Base-by-base conservation (phyloP, 2,113 vertebrate species). In the Camelus dromedarius region DNA sequence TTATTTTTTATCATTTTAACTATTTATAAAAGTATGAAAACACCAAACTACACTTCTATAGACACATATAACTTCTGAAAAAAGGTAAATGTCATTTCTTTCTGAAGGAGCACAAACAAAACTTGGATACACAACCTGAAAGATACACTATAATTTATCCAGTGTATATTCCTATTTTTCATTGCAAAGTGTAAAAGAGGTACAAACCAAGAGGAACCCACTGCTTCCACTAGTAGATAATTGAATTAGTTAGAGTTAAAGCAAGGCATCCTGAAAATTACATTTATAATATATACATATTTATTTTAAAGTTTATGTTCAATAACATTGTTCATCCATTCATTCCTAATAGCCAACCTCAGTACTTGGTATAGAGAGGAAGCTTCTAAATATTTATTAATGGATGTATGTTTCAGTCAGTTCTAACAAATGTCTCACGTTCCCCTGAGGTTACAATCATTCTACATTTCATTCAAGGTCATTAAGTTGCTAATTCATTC, bases 401-500 rank as follows among this genome's bases (percentile, higher is more conserved):
- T 42, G 5, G 6, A 22, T 30, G 16, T 35, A 46, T 48, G 46
- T 62, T 86, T 80, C 46, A 46, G 16, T 79, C 15, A 8, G 5
- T 91, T 80, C 24, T 86, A 80, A 92, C 22, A 72, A 77, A 79
- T 64, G 9, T 22, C 73, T 92, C 46, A 64, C 19, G 16, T 56
- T 69, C 24, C 7, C 3, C 38, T 84, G 60, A 83, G 30, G 32
- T 84, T 26, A 58, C 10, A 84, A 30, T 89, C 32, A 60, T 95
- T 88, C 42, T 82, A 32, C 3, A 8, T 32, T 92, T 75, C 32
- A 60, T 15, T 69, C 60, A 82, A n/a, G 32, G 60, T 89, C 76
- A 69, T 83, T 22, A 88, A 88, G 58, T 58, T 76, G 48, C 19
- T 91, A 91, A 91, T 77, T 77, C 75, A 81, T 60, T 60, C 66